Evolutionary conservation across 92 coral and sea anemone species (phyloP), one percentile per base, ranked within the genome.

Genomic region (Bergia sp.): DNA sequence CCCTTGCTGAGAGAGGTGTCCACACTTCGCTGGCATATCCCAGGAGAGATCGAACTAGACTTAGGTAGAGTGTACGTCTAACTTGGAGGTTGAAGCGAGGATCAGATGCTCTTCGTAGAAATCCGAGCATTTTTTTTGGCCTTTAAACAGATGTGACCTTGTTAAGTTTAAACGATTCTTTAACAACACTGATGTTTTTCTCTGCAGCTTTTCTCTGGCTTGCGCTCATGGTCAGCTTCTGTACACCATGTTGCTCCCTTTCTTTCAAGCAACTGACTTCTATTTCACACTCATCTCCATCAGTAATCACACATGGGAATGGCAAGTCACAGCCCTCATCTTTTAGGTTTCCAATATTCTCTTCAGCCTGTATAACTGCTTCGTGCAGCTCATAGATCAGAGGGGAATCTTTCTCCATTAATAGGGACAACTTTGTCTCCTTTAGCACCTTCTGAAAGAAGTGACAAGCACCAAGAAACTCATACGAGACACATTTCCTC

Each of bases 381-480:
- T 77, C 82, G 82, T 77, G 82, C 38, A 77, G 82, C 82, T 77
- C 82, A 77, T 21, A 77, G 82, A 77, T 77, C 65, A 77, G 82
- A 77, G 82, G 37, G 66, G 64, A 44, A 77, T 77, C 82, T 47
- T 44, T 77, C 82, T 77, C 82, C 82, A 77, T 77, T 77, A 77
- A 77, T 77, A 77, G 82, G 82, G 82, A 77, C 82, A 77, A 77
- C 82, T 77, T 77, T 64, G 82, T 77, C 82, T 77, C 82, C 82
- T 77, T 77, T 61, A 77, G 82, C 82, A 77, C 82, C 82, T 77
- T 77, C 82, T 77, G 82, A 77, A 77, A 77, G 82, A 77, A 77
- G 82, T 77, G 82, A 77, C 82, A 77, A 77, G 82, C 82, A 77
- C 82, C 82, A 77, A 77, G 82, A 77, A 77, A 77, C 82, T 77